Percentiles rank a stretch among this genome's conserved stretches.
phyloP scores from a whole-genome alignment of 2,113 vertebrate genomes.

The Lanius ludovicianus region DNA sequence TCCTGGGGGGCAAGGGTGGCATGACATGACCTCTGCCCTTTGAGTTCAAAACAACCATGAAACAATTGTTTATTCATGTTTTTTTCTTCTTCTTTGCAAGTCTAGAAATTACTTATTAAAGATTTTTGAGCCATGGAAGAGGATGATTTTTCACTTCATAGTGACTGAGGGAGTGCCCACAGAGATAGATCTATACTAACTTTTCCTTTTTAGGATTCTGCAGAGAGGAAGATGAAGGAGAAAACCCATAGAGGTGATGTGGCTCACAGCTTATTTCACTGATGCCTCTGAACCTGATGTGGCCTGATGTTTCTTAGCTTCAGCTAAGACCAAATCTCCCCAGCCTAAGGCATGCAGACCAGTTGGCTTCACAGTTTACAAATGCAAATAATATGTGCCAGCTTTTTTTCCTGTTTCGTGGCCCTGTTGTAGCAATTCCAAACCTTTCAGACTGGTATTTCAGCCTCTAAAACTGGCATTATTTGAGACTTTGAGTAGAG shows the following conservation, averaged over 20 bases:
- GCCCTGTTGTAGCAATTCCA: neutral
- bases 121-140: neutral
- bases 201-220: neutral
- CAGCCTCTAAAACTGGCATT: slow-evolving; percentile 10
- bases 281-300: neutral
- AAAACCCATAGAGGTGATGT: neutral
- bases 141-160: neutral
- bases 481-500: neutral
- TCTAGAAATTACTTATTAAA: neutral
- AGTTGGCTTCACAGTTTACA: neutral
- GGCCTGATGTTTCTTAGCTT: neutral
- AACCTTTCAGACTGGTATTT: neutral
- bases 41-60: neutral
- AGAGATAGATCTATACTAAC: neutral
- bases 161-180: neutral
- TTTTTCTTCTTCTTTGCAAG: neutral
- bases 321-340: neutral
- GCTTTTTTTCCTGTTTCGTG: slow-evolving; percentile 16
- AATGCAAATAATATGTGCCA: neutral
- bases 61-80: neutral
- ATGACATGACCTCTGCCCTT: neutral
- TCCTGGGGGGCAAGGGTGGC: neutral
- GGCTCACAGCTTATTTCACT: neutral
- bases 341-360: neutral
- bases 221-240: neutral